Evolutionary conservation across 1,140 invertebrate genomes (phyloP).

Genomic region (Zaprionus ghesquierei): DNA sequence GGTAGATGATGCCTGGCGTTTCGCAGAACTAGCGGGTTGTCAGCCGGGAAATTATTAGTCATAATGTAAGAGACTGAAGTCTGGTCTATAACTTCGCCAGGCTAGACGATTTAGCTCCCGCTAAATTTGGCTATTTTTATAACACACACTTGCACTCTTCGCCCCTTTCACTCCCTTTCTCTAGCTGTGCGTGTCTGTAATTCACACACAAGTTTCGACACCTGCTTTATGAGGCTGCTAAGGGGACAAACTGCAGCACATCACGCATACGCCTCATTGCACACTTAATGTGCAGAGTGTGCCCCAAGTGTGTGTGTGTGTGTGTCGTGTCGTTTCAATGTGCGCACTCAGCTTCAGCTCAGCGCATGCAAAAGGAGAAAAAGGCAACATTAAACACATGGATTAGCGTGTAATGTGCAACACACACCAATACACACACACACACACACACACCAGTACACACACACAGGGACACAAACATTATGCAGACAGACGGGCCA

Average conservation of each 20-base stretch:
- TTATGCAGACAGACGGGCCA: constrained; percentile 55
- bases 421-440: constrained; percentile 26
- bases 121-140: neutral
- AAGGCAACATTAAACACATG: constrained; percentile 65
- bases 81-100: too few relatives aligned
- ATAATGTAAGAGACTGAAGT: neutral
- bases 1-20: neutral
- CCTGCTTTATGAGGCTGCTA: constrained; percentile 16
- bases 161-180: neutral
- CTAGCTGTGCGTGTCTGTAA: constrained; percentile 2
- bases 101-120: neutral
- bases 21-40: neutral
- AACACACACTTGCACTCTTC: neutral
- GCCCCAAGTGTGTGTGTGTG: constrained; percentile 6
- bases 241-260: constrained; percentile 22
- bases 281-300: constrained; percentile 42
- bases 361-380: constrained; percentile 27
- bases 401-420: constrained; percentile 71
- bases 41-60: neutral
- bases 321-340: constrained; percentile 30
- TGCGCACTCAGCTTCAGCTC: neutral
- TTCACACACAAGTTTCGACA: constrained; percentile 13
- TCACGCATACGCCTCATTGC: constrained; percentile 58
- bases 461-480: constrained; percentile 36
- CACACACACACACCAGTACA: constrained; percentile 21